These are phyloP conservation scores for Smithornis capensis DNA, from an alignment of 2,113 vertebrate species.

Conservation along the genomic window DNA sequence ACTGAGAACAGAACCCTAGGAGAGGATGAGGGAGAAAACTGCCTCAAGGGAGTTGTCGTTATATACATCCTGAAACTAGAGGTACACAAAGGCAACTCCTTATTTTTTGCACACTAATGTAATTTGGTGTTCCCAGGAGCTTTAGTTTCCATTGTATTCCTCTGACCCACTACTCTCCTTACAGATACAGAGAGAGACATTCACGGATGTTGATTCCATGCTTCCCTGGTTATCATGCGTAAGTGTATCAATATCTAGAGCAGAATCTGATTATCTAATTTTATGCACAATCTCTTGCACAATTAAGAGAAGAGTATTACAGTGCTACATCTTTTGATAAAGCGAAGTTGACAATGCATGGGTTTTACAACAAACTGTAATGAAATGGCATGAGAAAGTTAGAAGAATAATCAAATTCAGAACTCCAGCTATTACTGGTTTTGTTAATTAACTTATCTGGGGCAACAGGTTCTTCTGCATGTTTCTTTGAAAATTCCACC, in stretches of 20 bases:
- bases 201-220: not conserved
- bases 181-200: not conserved
- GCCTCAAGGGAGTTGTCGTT: not conserved
- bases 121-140: not conserved
- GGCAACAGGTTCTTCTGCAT: conserved; percentile 45
- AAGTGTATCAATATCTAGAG: too few relatives aligned
- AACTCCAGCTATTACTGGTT: conserved; percentile 3
- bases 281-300: not conserved
- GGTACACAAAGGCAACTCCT: not conserved
- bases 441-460: conserved; percentile 34
- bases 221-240: not conserved
- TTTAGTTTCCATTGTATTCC: not conserved
- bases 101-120: not conserved
- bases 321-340: not conserved
- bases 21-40: not conserved
- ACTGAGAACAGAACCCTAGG: not conserved
- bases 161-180: not conserved
- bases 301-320: not conserved
- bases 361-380: not conserved
- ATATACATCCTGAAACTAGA: not conserved
- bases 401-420: conserved; percentile 1
- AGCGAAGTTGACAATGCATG: not conserved
- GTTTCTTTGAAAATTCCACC: conserved; percentile 7
- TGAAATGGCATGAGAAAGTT: not conserved
- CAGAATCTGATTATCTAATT: not conserved